Base-by-base conservation (phyloP, 2,113 vertebrate species). In the Callipepla californica region DNA sequence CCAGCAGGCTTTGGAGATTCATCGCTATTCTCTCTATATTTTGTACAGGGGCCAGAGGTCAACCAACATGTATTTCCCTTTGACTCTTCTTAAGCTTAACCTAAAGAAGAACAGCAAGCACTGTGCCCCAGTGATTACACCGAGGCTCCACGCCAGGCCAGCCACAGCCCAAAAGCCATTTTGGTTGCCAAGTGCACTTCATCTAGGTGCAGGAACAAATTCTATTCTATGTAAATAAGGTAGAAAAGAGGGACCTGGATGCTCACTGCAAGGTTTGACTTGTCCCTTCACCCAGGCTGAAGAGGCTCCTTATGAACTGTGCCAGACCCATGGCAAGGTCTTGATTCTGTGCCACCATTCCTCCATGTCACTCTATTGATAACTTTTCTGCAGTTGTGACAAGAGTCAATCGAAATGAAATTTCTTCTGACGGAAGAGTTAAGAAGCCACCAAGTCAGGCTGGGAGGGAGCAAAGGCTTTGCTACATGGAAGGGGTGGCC, bases 1-100 rank as follows among this genome's bases (percentile, higher is more conserved):
- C 75, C 90, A 95, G 93, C 36, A 78, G 84, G 80, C 92, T 97
- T 97, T 92, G 94, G 96, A 91, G 91, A 96, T 88, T 97, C 96
- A 97, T 97, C 97, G 86, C 97, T 97, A 95, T 97, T 96, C 97
- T 88, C 88, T 94, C 96, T 96, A 85, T 95, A 96, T 95, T 96
- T 96, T 95, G 91, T 90, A 78, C 1, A 36, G 73, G 45, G 86
- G 96, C 85, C 94, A 97, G 84, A 96, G 96, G 97, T 97, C 96
- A 97, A 92, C 50, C 62, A 96, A 96, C 87, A 96, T 96, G 92
- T 94, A 73, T 75, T 92, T 95, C 77, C 65, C 77, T 91, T 96
- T 96, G 87, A 89, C 80, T 82, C 47, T 73, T 75, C 68, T 91
- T 48, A 70, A 87, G 65, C 83, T 94, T 78, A 59, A 85, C 75